Conservation (phyloP, 2,113 vertebrate genomes). For the Okapia johnstoni region DNA sequence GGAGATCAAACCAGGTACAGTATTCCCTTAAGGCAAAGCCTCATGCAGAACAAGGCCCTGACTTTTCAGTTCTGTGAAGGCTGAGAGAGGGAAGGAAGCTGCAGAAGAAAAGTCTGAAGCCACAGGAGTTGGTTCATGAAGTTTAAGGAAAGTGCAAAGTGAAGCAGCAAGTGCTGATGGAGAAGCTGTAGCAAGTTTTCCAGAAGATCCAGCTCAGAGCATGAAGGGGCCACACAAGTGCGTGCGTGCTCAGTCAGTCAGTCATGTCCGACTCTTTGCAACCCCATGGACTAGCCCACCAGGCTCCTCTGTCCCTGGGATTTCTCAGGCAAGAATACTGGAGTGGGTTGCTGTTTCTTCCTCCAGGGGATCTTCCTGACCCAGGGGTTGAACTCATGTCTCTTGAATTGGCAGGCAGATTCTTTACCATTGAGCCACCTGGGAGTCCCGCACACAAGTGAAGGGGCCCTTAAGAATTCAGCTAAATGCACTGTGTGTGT, state of each 20-base stretch:
- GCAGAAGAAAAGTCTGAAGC: background rate
- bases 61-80: background rate
- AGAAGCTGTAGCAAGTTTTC: background rate
- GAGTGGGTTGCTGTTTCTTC: background rate
- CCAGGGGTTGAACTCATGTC: background rate
- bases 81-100: background rate
- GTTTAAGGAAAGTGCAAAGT: background rate
- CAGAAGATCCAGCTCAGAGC: background rate
- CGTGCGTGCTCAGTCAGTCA: background rate
- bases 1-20: no score
- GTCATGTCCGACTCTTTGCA: accelerated
- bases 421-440: background rate
- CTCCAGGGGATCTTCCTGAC: background rate
- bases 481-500: background rate
- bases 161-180: no score
- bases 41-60: background rate
- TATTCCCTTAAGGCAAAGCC: background rate
- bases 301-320: background rate
- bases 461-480: background rate
- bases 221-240: background rate
- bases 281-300: background rate
- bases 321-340: background rate
- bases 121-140: background rate
- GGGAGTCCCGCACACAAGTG: background rate
- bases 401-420: background rate